A percentile compares a stretch with the other conserved stretches of the same genome.
Evolutionary conservation across 2,888 invertebrate genomes (phyloP).

Genomic region (Neoitamus cyanurus): DNA sequence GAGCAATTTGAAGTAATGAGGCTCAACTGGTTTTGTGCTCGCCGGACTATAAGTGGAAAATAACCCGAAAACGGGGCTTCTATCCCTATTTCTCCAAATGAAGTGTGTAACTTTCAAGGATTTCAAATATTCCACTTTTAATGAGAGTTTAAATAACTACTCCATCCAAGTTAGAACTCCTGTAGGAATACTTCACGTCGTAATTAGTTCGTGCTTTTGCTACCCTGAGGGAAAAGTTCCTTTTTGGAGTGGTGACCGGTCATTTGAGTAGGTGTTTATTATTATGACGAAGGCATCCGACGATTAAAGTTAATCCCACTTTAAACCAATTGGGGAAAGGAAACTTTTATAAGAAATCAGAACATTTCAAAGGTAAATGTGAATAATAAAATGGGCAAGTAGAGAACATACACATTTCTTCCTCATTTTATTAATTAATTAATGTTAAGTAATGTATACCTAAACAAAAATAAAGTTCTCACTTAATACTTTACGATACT

Average conservation of each 20-base stretch:
- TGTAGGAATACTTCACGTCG: background rate
- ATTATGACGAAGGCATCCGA: background rate
- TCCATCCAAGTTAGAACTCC: background rate
- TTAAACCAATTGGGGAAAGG: background rate
- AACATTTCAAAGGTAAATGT: no score
- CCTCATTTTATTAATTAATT: no score
- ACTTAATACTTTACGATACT: no score
- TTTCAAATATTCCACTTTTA: background rate
- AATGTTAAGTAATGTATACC: no score
- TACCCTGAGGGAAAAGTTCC: background rate
- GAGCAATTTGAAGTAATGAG: slow-evolving; percentile 1
- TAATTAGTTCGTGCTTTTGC: background rate
- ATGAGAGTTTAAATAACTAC: background rate
- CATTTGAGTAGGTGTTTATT: background rate
- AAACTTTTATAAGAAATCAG: no score
- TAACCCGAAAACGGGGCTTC: background rate
- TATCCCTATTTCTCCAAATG: background rate
- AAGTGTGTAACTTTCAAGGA: background rate
- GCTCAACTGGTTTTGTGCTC: background rate
- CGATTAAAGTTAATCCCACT: background rate
- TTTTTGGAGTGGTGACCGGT: background rate
- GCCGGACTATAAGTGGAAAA: background rate
- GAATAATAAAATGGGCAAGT: no score
- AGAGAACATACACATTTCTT: no score
- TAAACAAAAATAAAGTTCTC: no score